Evolutionary conservation across 1,140 invertebrate species (phyloP).

Genomic region (Caligus rogercresseyi): DNA sequence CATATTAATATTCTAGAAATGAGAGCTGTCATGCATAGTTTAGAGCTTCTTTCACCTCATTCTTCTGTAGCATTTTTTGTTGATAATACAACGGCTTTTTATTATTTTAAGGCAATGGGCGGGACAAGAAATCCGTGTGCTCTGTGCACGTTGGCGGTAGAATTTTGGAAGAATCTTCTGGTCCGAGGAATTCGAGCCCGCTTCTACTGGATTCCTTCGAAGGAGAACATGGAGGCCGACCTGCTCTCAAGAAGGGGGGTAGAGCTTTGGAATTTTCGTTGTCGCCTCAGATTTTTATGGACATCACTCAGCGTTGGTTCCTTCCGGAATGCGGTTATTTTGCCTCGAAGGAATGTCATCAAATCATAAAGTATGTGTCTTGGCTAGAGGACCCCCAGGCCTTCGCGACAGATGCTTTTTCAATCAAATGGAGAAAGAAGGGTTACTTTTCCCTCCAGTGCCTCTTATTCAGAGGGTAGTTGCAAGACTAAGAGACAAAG

Average conservation of each 20-base stretch:
- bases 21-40: background rate
- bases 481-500: background rate
- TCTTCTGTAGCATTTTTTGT: background rate
- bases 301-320: background rate
- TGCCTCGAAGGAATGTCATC: background rate
- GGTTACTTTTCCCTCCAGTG: background rate
- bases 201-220: background rate
- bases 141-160: background rate
- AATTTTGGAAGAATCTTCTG: background rate
- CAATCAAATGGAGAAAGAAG: background rate
- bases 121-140: background rate
- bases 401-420: background rate
- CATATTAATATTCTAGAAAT: background rate
- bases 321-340: background rate
- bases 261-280: background rate
- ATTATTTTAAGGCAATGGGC: background rate
- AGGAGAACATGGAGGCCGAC: background rate
- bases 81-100: background rate
- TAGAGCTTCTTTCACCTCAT: background rate
- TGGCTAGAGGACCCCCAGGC: background rate
- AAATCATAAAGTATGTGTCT: background rate
- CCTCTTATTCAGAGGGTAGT: background rate
- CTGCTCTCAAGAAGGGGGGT: background rate
- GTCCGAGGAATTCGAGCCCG: background rate
- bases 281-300: background rate